Base-by-base conservation (phyloP, 2,888 invertebrate species). In the Polylopha cassiicola region DNA sequence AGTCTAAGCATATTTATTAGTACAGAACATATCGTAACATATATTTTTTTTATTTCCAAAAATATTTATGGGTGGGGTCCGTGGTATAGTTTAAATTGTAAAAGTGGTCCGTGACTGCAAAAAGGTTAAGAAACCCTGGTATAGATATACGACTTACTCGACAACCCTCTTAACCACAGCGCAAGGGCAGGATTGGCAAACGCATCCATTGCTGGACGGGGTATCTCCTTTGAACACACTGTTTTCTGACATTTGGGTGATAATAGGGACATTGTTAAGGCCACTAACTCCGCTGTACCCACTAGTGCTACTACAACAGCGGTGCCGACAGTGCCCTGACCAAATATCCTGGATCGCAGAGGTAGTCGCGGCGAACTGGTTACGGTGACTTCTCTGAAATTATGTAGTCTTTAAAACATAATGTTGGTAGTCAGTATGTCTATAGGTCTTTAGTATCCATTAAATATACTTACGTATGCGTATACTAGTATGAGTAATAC, bases 101-200 rank as follows among this genome's bases (percentile, higher is more conserved):
- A n/a, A n/a, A n/a, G n/a, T n/a, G n/a, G n/a, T n/a, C n/a, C n/a
- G n/a, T n/a, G n/a, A n/a, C n/a, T n/a, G n/a, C n/a, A n/a, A n/a
- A n/a, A n/a, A n/a, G n/a, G n/a, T n/a, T n/a, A n/a, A n/a, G n/a
- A n/a, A n/a, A n/a, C n/a, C n/a, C 16, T 4, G 3, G 6, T 3
- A 20, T 6, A 20, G 13, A 13, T 7, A 13, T 30, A 15, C 14
- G 23, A 43, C 44, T 17, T 44, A 73, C 74, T 50, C 50, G 1
- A 64, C 7, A n/a, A 67, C 26, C 11, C 52, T 49, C 1, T 68
- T 66, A 8, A 75, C 53, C 1, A 62, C 39, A 0, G 33, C 45
- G 24, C 77, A 78, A 0, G 75, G 67, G 21, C 78, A 78, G 0
- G 58, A 32, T 0, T 54, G 58, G 26, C 78, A 79, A 4, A 56